Conservation (phyloP, 2,888 invertebrate genomes). For the Scaptomyza parva region DNA sequence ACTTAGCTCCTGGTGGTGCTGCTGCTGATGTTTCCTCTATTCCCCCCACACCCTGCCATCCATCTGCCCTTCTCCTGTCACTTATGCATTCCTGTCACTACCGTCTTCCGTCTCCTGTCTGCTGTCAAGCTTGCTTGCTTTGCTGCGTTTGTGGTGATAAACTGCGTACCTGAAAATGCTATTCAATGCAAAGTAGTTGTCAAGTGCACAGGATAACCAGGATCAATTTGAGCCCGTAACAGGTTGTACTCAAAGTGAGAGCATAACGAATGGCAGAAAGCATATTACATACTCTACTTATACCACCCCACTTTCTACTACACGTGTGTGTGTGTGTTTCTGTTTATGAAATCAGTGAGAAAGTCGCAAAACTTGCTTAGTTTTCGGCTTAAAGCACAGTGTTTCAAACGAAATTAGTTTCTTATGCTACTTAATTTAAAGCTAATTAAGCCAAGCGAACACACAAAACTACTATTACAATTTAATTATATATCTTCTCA, state of each 20-base stretch:
- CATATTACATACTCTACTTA: not conserved
- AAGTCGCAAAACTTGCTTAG: too few species aligned
- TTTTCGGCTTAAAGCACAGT: not conserved
- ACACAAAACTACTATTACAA: not conserved
- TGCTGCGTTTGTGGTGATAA: constrained; percentile 36
- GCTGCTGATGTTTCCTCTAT: constrained; percentile 7
- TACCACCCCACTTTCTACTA: not conserved
- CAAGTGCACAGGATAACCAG: constrained; percentile 51
- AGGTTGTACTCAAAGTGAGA: constrained; percentile 20
- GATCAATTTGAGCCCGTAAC: constrained; percentile 26
- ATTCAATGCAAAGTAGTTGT: constrained; percentile 59
- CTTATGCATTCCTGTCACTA: constrained; percentile 1
- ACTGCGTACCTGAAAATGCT: constrained; percentile 56
- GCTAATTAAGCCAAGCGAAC: not conserved
- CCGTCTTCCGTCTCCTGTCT: not conserved
- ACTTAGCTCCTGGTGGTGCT: constrained; percentile 37
- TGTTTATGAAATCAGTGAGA: too few species aligned
- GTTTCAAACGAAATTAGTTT: not conserved
- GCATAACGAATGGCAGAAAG: not conserved
- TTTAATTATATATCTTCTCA: constrained; percentile 13
- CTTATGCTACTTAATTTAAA: not conserved
- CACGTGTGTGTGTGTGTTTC: too few species aligned
- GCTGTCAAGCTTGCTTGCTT: not conserved
- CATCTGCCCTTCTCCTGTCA: not conserved
- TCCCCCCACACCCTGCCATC: too few species aligned